These are phyloP conservation scores for Thinocorus orbignyianus DNA, from an alignment of 2,113 vertebrate genomes.

Conservation along the genomic window DNA sequence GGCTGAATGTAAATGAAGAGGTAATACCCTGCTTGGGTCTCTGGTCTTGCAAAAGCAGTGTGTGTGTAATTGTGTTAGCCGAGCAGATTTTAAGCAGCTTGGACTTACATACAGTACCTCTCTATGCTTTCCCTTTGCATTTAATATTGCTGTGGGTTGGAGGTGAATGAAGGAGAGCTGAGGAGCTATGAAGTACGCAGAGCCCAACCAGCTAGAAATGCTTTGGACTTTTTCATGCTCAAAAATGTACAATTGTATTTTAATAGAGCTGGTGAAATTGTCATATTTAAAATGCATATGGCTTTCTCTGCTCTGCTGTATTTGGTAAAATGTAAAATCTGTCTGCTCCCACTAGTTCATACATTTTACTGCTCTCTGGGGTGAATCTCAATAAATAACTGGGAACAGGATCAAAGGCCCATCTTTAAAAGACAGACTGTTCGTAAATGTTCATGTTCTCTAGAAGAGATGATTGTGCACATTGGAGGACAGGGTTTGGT, in stretches of 20 bases:
- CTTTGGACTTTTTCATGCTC: not conserved
- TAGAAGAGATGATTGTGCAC: not conserved
- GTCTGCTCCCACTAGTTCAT: conserved; percentile 20
- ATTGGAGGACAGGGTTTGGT: not conserved
- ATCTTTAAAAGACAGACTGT: not conserved
- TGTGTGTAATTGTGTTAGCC: not conserved
- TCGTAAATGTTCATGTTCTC: not conserved
- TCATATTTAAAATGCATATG: not conserved
- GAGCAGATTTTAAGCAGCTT: not conserved
- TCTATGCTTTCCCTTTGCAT: not conserved
- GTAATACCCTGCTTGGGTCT: conserved; percentile 4
- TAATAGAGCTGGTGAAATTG: not conserved
- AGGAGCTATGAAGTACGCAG: not conserved
- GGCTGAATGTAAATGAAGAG: conserved; percentile 44
- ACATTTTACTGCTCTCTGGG: conserved; percentile 39
- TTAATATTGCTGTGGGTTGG: not conserved
- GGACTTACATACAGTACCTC: not conserved
- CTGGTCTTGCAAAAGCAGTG: not conserved
- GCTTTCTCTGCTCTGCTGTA: not conserved
- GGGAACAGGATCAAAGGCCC: conserved; percentile 65
- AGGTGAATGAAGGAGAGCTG: not conserved
- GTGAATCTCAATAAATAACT: conserved; percentile 51
- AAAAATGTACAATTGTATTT: not conserved
- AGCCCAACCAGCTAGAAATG: not conserved
- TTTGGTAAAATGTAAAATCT: conserved; percentile 6